phyloP scores from a whole-genome alignment of 2,797 vertebrate species.

The Furcifer pardalis region DNA sequence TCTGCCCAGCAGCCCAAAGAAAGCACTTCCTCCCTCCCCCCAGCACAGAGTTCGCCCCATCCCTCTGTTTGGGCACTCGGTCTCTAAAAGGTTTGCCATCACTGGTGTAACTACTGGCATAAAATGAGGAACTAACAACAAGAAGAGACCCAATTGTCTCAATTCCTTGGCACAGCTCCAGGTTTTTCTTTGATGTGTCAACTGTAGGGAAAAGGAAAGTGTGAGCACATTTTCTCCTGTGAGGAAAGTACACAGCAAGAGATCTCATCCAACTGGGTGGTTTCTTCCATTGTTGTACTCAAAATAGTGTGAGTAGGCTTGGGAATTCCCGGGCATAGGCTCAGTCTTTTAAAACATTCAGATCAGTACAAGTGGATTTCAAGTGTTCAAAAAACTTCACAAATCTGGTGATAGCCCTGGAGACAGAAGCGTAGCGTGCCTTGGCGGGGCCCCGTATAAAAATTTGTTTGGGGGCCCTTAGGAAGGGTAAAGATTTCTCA shows the following conservation, averaged over 20 bases:
- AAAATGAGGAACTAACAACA: neutral
- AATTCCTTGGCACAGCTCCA: conserved; percentile 4
- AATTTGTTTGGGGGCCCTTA: too few relatives aligned
- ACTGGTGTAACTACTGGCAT: neutral
- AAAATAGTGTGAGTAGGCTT: neutral
- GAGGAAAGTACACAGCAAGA: neutral
- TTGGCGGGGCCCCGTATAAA: too few relatives aligned
- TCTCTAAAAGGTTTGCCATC: too few relatives aligned
- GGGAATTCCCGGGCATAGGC: neutral
- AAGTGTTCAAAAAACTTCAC: neutral
- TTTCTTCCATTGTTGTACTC: neutral
- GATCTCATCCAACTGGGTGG: neutral
- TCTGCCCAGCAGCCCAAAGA: too few relatives aligned
- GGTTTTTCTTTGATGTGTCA: conserved; percentile 1
- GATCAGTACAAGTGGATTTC: neutral
- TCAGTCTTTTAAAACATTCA: too few relatives aligned
- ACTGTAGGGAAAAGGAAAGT: neutral
- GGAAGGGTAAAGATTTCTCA: too few relatives aligned
- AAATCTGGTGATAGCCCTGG: neutral
- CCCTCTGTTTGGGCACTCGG: too few relatives aligned
- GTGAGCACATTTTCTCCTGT: neutral
- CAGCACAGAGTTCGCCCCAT: too few relatives aligned
- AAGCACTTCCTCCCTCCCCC: too few relatives aligned
- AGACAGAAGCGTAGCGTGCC: too few relatives aligned
- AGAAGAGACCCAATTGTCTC: neutral